A percentile compares a stretch with the other conserved stretches of the same genome.
phyloP scores from a whole-genome alignment of 1,140 invertebrate species.

The Bicyclus anynana region DNA sequence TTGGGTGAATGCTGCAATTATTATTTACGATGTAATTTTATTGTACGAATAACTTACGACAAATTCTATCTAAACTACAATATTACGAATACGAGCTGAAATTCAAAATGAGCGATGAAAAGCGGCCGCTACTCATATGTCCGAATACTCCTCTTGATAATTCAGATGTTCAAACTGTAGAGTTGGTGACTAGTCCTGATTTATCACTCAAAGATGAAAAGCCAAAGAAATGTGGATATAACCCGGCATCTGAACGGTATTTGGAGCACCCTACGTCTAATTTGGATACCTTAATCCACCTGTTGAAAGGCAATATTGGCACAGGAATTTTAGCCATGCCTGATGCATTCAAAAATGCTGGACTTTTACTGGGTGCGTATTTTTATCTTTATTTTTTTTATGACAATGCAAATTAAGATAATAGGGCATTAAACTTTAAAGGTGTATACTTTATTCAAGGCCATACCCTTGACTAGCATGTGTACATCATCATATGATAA shows the following conservation, averaged over 20 bases:
- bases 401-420: too few relatives aligned
- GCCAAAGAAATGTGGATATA: conserved; percentile 68
- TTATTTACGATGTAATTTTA: not conserved
- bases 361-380: conserved; percentile 82
- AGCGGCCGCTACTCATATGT: conserved; percentile 72
- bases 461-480: too few relatives aligned
- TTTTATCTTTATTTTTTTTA: conserved; percentile 13
- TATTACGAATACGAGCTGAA: not conserved
- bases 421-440: too few relatives aligned
- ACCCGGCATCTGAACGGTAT: conserved; percentile 81
- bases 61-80: not conserved
- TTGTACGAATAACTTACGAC: not conserved
- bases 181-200: conserved; percentile 43
- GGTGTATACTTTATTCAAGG: too few relatives aligned
- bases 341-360: conserved; percentile 89
- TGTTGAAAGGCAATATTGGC: conserved; percentile 90
- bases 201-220: conserved; percentile 53
- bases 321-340: conserved; percentile 92
- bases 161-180: conserved; percentile 53
- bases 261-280: conserved; percentile 88
- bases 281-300: conserved; percentile 87
- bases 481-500: too few relatives aligned
- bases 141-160: conserved; percentile 64
- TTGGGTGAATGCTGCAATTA: not conserved
- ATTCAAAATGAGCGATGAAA: conserved; percentile 71